phyloP scores from a whole-genome alignment of 1,140 invertebrate species.

The Radopholus similis region DNA sequence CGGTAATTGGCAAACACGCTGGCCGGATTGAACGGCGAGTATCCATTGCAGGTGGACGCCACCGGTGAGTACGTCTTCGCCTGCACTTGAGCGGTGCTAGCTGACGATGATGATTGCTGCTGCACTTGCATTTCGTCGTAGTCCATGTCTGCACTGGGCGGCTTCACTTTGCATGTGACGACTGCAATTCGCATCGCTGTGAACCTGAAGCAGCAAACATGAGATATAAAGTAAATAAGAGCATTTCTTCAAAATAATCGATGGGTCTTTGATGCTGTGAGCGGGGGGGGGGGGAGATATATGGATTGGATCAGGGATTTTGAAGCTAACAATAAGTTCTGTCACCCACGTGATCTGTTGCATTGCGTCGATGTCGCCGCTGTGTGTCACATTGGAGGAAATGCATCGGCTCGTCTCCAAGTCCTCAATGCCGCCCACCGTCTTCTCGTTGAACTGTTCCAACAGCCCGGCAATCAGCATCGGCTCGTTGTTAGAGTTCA shows the following conservation, averaged over 20 bases:
- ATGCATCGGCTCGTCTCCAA: slow-evolving; percentile 49
- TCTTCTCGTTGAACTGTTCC: slow-evolving; percentile 34
- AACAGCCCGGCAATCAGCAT: slow-evolving; percentile 48
- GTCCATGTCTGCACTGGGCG: slow-evolving; percentile 49
- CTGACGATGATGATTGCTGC: background rate
- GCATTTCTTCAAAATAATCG: too few relatives aligned
- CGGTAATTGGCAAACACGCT: slow-evolving; percentile 16
- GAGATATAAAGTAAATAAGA: too few relatives aligned
- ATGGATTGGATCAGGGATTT: background rate
- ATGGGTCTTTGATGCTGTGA: too few relatives aligned
- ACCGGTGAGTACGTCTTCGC: slow-evolving; percentile 8
- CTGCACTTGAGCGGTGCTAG: background rate
- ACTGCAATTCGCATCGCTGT: slow-evolving; percentile 60
- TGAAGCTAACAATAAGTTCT: background rate
- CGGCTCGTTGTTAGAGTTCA: slow-evolving; percentile 46
- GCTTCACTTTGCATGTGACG: slow-evolving; percentile 60
- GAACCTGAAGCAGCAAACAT: slow-evolving; percentile 34
- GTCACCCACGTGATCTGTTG: slow-evolving; percentile 48
- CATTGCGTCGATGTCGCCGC: slow-evolving; percentile 58
- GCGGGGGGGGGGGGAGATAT: too few relatives aligned
- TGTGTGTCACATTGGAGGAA: slow-evolving; percentile 58
- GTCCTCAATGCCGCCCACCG: slow-evolving; percentile 30
- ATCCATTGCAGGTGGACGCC: slow-evolving; percentile 2
- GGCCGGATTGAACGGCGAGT: background rate
- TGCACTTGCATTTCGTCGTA: slow-evolving; percentile 29